Evolutionary conservation across 2,888 invertebrate species (phyloP).

Genomic region (Harpalus rufipes): DNA sequence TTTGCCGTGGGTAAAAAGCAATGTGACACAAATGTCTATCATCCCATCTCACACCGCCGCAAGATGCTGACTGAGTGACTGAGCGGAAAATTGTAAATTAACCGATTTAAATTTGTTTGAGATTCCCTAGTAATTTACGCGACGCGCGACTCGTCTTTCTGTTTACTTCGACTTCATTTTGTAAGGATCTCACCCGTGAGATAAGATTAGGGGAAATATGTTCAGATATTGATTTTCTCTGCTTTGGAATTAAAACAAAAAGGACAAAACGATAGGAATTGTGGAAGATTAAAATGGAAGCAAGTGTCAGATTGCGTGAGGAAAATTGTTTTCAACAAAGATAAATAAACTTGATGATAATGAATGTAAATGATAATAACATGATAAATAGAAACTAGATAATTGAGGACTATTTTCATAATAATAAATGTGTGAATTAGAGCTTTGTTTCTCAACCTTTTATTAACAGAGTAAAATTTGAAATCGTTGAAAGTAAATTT

Average conservation of each 20-base stretch:
- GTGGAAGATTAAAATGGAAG: not conserved
- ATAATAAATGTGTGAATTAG: no score
- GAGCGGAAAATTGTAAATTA: slow-evolving; percentile 46
- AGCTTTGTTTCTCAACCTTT: no score
- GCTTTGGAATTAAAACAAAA: not conserved
- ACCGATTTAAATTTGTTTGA: slow-evolving; percentile 48
- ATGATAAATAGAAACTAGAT: not conserved
- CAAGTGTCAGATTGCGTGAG: not conserved
- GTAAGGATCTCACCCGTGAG: slow-evolving; percentile 9
- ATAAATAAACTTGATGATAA: not conserved
- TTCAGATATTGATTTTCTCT: slow-evolving; percentile 31
- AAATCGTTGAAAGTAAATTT: no score
- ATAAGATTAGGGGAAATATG: slow-evolving; percentile 22
- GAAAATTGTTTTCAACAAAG: not conserved
- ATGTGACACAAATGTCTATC: slow-evolving; percentile 11
- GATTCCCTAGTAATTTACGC: slow-evolving; percentile 25
- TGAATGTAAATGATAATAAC: slow-evolving; percentile 7
- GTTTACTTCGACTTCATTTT: slow-evolving; percentile 36
- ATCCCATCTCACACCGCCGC: not conserved
- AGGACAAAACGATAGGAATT: not conserved
- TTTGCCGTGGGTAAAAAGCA: slow-evolving; percentile 8
- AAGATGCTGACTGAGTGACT: not conserved
- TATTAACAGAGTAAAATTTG: no score
- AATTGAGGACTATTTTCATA: not conserved
- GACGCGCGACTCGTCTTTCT: not conserved